A percentile compares a stretch with the other conserved stretches of the same genome.
phyloP scores from a whole-genome alignment of 2,113 vertebrate genomes.

The Triplophysa rosa region DNA sequence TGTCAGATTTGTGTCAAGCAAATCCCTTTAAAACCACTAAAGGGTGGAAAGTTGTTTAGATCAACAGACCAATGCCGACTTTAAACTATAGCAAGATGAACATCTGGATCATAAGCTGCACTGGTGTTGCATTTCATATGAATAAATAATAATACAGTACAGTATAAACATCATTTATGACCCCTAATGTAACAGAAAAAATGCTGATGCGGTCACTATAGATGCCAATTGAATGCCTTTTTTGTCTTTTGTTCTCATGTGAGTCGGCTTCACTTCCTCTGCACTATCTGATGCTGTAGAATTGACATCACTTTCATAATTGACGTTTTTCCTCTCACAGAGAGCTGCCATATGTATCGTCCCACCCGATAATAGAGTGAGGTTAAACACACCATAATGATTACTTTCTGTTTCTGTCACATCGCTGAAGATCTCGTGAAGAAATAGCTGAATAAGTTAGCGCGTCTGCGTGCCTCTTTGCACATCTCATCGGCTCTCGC shows the following conservation, averaged over 20 bases:
- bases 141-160: slow-evolving; percentile 9
- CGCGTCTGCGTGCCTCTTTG: not conserved
- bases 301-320: slow-evolving; percentile 19
- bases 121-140: not conserved
- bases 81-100: not conserved
- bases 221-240: not conserved
- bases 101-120: not conserved
- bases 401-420: slow-evolving; percentile 23
- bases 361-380: not conserved
- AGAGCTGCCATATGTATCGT: not conserved
- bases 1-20: not conserved
- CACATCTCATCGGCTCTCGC: not conserved
- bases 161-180: not conserved
- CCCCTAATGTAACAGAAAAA: not conserved
- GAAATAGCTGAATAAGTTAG: slow-evolving; percentile 22
- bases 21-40: not conserved
- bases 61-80: not conserved
- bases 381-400: not conserved
- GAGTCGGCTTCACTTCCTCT: not conserved
- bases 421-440: not conserved
- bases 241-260: not conserved
- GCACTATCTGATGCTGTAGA: not conserved
- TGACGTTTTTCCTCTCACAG: not conserved
- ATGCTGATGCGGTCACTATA: slow-evolving; percentile 9
- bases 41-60: not conserved